Evolutionary conservation across 2,888 invertebrate genomes (phyloP).

Genomic region (Tetragnatha montana): DNA sequence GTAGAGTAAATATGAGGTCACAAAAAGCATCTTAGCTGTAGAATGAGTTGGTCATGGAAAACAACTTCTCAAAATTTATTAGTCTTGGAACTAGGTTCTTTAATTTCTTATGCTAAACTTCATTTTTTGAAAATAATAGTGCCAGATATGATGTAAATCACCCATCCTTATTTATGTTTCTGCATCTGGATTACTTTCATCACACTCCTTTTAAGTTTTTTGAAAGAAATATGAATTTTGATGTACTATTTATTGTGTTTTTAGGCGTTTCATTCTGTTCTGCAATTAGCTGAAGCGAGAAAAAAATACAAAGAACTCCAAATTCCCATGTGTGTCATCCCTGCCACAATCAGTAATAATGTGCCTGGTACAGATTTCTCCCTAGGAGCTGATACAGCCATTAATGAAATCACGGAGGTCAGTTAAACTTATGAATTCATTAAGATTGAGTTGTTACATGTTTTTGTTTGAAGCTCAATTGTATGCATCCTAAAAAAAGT

Average conservation of each 20-base stretch:
- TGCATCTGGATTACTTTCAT: neutral
- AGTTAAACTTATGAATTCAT: too few species aligned
- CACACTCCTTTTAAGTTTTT: neutral
- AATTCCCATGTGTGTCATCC: conserved; percentile 78
- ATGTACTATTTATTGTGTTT: neutral
- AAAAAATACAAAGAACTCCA: conserved; percentile 41
- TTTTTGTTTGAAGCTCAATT: too few species aligned
- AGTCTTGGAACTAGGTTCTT: neutral
- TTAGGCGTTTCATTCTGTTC: conserved; percentile 68
- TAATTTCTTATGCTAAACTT: too few species aligned
- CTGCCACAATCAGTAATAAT: conserved; percentile 79
- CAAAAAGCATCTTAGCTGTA: too few species aligned
- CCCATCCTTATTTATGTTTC: neutral
- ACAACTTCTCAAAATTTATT: too few species aligned
- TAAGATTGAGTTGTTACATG: too few species aligned
- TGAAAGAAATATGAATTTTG: neutral
- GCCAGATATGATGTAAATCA: too few species aligned
- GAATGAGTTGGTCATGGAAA: too few species aligned
- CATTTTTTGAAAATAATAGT: neutral
- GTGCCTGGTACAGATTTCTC: conserved; percentile 79
- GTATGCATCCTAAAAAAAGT: neutral
- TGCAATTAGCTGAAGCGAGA: conserved; percentile 68
- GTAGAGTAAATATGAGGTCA: too few species aligned
- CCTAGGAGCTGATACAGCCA: conserved; percentile 79
- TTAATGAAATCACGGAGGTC: conserved; percentile 79